Base-by-base conservation (phyloP, 2,797 vertebrate species). In the Chloroceryle inda region DNA sequence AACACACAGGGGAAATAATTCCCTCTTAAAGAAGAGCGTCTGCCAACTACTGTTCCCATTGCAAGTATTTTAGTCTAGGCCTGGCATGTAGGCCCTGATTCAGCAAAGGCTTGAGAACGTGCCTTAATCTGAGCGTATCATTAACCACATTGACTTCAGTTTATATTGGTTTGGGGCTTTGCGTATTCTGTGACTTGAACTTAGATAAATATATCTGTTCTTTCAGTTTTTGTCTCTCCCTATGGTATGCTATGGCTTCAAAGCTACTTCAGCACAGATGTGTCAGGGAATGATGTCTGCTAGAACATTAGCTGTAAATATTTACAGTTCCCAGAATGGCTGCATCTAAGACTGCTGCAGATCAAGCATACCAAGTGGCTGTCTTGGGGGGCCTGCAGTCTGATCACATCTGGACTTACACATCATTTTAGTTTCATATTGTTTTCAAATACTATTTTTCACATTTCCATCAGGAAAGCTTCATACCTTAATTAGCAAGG, bases 1-100 rank as follows among this genome's bases (percentile, higher is more conserved):
- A 95, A 94, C 85, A 92, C 96, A 88, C 79, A 24, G 67, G 91
- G 93, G 96, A 95, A 97, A 95, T 90, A 87, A 85, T 64, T 95
- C 85, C 73, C 80, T 94, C 83, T 59, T 73, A 78, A 84, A 92
- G 49, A 74, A 76, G 49, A 76, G 40, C 5, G 1, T 71, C 80
- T 97, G 95, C 83, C 95, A 95, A 84, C 89, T 93, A 31, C 91
- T 84, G 75, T 66, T 96, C 58, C 75, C 68, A 3, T 4, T 89
- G 56, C 61, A 89, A 87, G 81, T 14, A 76, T 67, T 76, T 73
- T 9, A 89, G 47, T 35, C 77, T 74, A 80, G 78, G 87, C 81
- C 88, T 62, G 56, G 76, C 38, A 12, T 35, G 35, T 61, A 91
- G 42, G 44, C 13, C 40, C 68, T 74, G 72, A 47, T 50, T 88